Evolutionary conservation across 2,888 invertebrate species (phyloP).

Genomic region (Scaptomyza caliginosa): DNA sequence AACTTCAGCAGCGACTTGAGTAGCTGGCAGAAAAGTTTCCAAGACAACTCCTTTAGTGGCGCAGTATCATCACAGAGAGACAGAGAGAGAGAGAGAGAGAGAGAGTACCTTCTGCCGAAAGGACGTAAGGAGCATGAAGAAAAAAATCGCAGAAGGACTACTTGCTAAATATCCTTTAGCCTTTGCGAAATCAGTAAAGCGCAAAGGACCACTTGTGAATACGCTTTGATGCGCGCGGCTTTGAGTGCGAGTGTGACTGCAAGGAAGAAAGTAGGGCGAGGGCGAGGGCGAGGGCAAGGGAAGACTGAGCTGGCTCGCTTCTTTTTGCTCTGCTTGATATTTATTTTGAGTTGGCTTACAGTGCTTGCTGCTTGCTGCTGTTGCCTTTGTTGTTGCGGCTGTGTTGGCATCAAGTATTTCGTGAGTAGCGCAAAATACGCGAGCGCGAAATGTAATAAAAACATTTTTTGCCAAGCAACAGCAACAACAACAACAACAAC

Average conservation of each 20-base stretch:
- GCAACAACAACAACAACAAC: neutral
- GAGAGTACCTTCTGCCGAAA: conserved; percentile 17
- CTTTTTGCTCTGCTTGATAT: conserved; percentile 50
- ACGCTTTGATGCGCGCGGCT: conserved; percentile 79
- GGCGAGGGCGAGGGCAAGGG: neutral
- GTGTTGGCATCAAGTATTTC: conserved; percentile 74
- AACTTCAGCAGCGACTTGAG: conserved; percentile 72
- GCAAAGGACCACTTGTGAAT: conserved; percentile 82
- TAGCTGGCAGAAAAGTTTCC: conserved; percentile 79
- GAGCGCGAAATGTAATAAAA: conserved; percentile 83
- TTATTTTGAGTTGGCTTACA: conserved; percentile 63
- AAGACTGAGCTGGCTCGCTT: conserved; percentile 13
- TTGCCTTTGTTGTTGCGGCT: conserved; percentile 46
- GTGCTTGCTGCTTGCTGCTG: conserved; percentile 1
- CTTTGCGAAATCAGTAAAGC: conserved; percentile 80
- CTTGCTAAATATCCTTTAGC: conserved; percentile 75
- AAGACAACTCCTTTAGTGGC: conserved; percentile 80
- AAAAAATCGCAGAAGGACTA: conserved; percentile 64
- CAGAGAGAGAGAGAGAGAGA: neutral
- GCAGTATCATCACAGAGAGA: conserved; percentile 23
- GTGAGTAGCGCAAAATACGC: conserved; percentile 78
- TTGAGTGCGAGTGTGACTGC: conserved; percentile 69
- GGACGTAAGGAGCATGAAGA: neutral
- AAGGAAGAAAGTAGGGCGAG: neutral
- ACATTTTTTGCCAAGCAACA: conserved; percentile 75